phyloP scores from a whole-genome alignment of 2,888 invertebrate species.

The Drosophila sordidapex region DNA sequence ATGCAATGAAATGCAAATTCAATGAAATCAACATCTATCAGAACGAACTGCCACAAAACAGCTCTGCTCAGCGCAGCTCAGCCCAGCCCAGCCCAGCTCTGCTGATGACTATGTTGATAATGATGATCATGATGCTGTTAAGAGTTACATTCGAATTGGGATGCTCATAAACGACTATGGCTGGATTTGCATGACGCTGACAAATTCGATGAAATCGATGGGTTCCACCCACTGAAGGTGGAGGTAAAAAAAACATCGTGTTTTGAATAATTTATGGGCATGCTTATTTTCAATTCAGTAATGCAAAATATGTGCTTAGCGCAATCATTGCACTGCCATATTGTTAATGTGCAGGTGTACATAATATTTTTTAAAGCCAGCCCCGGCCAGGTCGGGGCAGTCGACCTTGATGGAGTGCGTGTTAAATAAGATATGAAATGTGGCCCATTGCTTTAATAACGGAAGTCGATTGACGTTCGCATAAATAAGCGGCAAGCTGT shows the following conservation, averaged over 20 bases:
- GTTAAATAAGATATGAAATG: constrained; percentile 49
- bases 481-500: constrained; percentile 62
- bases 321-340: constrained; percentile 56
- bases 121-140: constrained; percentile 10
- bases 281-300: constrained; percentile 27
- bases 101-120: not conserved
- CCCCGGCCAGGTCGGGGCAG: not conserved
- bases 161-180: constrained; percentile 1
- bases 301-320: constrained; percentile 44
- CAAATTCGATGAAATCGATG: constrained; percentile 30
- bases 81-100: not conserved
- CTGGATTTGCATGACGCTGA: constrained; percentile 49
- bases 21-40: constrained; percentile 50
- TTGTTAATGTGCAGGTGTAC: constrained; percentile 40
- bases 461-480: constrained; percentile 36
- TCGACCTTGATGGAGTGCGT: constrained; percentile 16
- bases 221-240: not conserved
- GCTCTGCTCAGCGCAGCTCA: not conserved
- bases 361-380: constrained; percentile 13
- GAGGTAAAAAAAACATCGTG: not conserved
- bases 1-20: constrained; percentile 51
- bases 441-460: constrained; percentile 8
- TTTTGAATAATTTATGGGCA: constrained; percentile 55
- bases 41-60: not conserved
- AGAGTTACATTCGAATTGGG: constrained; percentile 1